Evolutionary conservation across 2,113 vertebrate species (phyloP).

Genomic region (Thermophis baileyi): DNA sequence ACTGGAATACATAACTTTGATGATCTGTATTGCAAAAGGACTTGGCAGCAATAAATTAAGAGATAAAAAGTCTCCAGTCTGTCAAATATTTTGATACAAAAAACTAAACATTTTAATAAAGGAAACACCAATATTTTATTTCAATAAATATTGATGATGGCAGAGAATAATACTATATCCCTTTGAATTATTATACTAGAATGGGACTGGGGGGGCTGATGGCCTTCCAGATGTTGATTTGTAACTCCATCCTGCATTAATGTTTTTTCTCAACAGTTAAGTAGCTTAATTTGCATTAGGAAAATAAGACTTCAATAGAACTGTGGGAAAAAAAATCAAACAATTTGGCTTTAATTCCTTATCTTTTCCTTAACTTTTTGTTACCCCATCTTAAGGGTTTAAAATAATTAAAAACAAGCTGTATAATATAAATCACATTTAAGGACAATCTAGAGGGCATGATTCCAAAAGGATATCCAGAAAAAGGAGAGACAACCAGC

Average conservation of each 20-base stretch:
- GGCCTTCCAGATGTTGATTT: not conserved
- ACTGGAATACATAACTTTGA: not conserved
- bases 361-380: not conserved
- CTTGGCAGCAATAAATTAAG: not conserved
- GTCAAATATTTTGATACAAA: not conserved
- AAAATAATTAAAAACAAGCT: not conserved
- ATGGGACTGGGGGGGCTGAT: not conserved
- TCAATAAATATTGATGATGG: not conserved
- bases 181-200: not conserved
- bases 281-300: not conserved
- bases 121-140: not conserved
- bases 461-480: not conserved
- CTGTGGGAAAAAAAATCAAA: not conserved
- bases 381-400: not conserved
- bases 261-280: not conserved
- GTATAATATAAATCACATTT: not conserved
- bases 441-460: not conserved
- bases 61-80: not conserved
- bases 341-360: not conserved
- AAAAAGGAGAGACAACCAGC: not conserved
- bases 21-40: not conserved
- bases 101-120: not conserved
- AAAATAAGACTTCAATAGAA: not conserved
- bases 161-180: not conserved
- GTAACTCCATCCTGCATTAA: not conserved